Evolutionary conservation across 2,888 invertebrate species (phyloP), one percentile per base, ranked within the genome.

Genomic region (Ceraclea dissimilis): DNA sequence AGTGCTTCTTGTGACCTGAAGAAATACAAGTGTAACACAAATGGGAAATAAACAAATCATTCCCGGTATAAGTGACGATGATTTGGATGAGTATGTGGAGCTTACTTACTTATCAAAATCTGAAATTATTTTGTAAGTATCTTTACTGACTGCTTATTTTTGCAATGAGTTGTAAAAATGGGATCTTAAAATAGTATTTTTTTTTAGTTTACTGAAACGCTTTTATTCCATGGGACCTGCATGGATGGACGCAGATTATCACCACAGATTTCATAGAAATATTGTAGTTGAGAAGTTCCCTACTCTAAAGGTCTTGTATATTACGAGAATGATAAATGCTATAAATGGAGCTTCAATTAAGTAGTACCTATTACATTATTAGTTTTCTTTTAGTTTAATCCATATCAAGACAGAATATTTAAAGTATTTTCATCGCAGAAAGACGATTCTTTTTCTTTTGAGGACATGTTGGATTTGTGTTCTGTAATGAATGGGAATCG

Each of bases 401-500:
- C 90, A 4, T 90, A 89, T 67, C 75, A 79, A 65, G 83, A 86
- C 59, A 77, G 88, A 13, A 79, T 90, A 52, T 84, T 86, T 66
- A 73, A 77, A 52, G 85, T 89, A 22, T 91, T 90, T 68, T 88
- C 88, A 0, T 88, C 89, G 1, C 70, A 79, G 63, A 74, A 79
- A 2, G 84, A 85, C 63, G 79, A 79, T 33, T 78, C 79, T 63
- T 79, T 90, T 67, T 85, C 86, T 0, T 90, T 90, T 67, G 89
- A 90, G 67, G 90, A 90, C 66, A 74, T 88, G 63, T 69, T 91
- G 46, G 89, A 91, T 68, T 73, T 90, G 65, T 88, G 84, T 66
- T 89, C 88, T 0, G 87, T 81, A 1, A 84, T 90, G 76, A 86
- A 86, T 44, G 78, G 83, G 17, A 81, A 82, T 61, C 88, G 90